Evolutionary conservation across 2,888 invertebrate genomes (phyloP), one percentile per base, ranked within the genome.

Genomic region (Cantharis nigra): DNA sequence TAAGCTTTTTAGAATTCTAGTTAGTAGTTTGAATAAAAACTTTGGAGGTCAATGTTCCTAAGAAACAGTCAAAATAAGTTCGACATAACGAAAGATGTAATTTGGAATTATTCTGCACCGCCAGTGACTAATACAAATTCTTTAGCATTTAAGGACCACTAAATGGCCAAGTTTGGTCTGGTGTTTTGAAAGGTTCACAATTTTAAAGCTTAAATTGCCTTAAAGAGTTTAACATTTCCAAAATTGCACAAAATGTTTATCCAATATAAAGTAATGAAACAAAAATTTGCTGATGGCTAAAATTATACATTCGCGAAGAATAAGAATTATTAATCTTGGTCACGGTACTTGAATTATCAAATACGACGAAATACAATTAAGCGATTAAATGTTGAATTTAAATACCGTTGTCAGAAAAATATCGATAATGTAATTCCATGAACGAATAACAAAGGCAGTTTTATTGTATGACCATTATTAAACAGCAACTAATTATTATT

Each of bases 331-430:
- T 26, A 67, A 72, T 72, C 14, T 64, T 33, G 64, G n/a, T 63
- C 62, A 65, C 72, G 62, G 26, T 73, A 73, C 69, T 49, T 49
- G 62, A 26, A 49, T n/a, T 72, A 11, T 14, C 33, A 72, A 72
- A 72, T 67, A 67, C 65, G 30, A 23, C 18, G 10, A 69, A 69
- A 67, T 73, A 33, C 72, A 73, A 73, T 73, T 73, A 49, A 49
- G 23, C 67, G 67, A 73, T 71, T 73, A 73, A 33, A 73, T 62
- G 62, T 23, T 18, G 14, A 49, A 73, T 73, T 73, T 62, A 62
- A 73, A 73, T 69, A 23, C 67, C 62, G 69, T 23, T 67, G 30
- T 18, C 62, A 62, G 49, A 28, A 65, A 65, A 72, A 64, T 67
- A 26, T 67, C 26, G 65, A 67, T 67, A 67, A 67, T 67, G 65